Evolutionary conservation across 2,888 invertebrate genomes (phyloP).

Genomic region (Calliopum simillimum): DNA sequence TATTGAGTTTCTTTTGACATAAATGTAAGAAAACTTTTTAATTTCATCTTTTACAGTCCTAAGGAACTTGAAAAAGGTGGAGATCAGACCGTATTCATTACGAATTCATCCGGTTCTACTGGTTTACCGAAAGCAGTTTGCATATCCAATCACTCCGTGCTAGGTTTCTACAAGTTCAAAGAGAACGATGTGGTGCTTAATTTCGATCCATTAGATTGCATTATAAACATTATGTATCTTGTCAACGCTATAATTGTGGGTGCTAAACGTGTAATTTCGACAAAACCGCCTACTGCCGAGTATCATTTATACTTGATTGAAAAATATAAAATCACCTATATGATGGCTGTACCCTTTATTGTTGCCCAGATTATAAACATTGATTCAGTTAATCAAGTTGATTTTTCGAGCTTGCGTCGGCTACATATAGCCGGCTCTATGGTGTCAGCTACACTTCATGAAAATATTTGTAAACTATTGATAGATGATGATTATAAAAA

Average conservation of each 20-base stretch:
- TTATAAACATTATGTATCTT: not conserved
- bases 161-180: not conserved
- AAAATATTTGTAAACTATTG: constrained; percentile 37
- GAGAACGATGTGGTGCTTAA: not conserved
- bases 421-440: constrained; percentile 54
- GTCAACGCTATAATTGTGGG: no score
- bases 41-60: no score
- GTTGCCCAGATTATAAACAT: not conserved
- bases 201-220: constrained; percentile 24
- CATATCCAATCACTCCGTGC: constrained; percentile 39
- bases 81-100: constrained; percentile 44
- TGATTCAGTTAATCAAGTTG: no score
- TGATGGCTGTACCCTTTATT: constrained; percentile 48
- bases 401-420: constrained; percentile 48
- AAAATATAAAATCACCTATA: constrained; percentile 52
- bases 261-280: no score
- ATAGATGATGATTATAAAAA: no score
- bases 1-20: no score
- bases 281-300: constrained; percentile 49
- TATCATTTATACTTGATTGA: constrained; percentile 51
- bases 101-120: constrained; percentile 60
- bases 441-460: constrained; percentile 46
- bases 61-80: not conserved
- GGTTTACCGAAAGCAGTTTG: constrained; percentile 57
- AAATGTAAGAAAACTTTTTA: no score